phyloP scores from a whole-genome alignment of 2,888 invertebrate genomes.

The Stenoptilia bipunctidactyla region DNA sequence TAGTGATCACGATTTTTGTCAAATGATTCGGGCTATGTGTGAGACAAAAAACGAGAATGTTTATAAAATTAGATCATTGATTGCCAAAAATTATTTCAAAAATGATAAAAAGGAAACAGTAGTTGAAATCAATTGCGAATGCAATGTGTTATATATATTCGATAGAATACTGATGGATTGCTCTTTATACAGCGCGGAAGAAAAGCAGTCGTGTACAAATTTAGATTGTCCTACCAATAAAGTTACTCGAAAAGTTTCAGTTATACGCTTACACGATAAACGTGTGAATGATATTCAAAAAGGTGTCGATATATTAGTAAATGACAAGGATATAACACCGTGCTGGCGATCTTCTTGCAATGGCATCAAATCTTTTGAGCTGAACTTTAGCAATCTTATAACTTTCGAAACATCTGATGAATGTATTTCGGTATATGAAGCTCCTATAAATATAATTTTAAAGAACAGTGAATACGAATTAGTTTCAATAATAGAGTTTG shows the following conservation, averaged over 20 bases:
- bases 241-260: slow-evolving; percentile 5
- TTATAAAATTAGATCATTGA: slow-evolving; percentile 9
- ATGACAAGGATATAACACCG: not conserved
- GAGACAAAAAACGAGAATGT: slow-evolving; percentile 6
- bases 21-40: slow-evolving; percentile 7
- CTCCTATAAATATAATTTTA: slow-evolving; percentile 7
- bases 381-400: slow-evolving; percentile 1
- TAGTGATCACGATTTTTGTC: slow-evolving; percentile 7
- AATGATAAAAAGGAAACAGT: slow-evolving; percentile 5
- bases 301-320: slow-evolving; percentile 5
- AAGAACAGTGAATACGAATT: slow-evolving; percentile 6
- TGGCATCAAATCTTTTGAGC: slow-evolving; percentile 2
- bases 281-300: slow-evolving; percentile 6
- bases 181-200: slow-evolving; percentile 5
- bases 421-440: slow-evolving; percentile 10
- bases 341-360: slow-evolving; percentile 1
- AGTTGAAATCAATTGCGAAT: slow-evolving; percentile 7
- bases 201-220: slow-evolving; percentile 3
- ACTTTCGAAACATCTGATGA: slow-evolving; percentile 11
- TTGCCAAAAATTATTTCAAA: slow-evolving; percentile 11
- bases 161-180: slow-evolving; percentile 8
- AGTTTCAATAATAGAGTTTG: slow-evolving; percentile 10
- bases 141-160: slow-evolving; percentile 8
- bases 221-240: slow-evolving; percentile 3
- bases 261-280: slow-evolving; percentile 5